Evolutionary conservation across 2,888 invertebrate species (phyloP).

Genomic region (Thecophora atra): DNA sequence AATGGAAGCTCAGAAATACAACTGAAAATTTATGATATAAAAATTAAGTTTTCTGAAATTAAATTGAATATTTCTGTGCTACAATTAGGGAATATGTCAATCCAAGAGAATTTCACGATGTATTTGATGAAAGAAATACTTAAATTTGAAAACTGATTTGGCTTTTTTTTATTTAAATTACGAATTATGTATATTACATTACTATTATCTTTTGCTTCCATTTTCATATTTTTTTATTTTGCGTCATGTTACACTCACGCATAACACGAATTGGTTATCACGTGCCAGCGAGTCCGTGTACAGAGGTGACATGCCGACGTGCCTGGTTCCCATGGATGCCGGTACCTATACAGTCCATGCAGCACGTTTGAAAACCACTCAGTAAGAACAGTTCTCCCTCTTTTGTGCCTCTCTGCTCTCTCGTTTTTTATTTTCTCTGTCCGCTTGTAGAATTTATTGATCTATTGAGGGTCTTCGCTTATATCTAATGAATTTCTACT

Average conservation of each 20-base stretch:
- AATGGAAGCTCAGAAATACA: too few relatives aligned
- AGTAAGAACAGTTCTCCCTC: conserved; percentile 51
- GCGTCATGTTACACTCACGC: conserved; percentile 32
- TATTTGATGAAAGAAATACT: background rate
- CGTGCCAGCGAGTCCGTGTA: conserved; percentile 58
- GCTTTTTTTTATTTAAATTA: background rate
- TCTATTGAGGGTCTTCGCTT: background rate
- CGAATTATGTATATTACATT: background rate
- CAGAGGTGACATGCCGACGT: conserved; percentile 61
- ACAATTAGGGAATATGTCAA: too few relatives aligned
- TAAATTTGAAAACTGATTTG: background rate
- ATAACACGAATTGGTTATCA: conserved; percentile 19
- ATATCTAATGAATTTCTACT: background rate
- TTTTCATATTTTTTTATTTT: conserved; percentile 35
- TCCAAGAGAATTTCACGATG: too few relatives aligned
- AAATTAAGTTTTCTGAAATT: too few relatives aligned
- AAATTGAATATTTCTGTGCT: too few relatives aligned
- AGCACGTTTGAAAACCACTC: conserved; percentile 51
- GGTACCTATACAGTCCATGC: conserved; percentile 48
- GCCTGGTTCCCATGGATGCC: conserved; percentile 47
- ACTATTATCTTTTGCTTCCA: conserved; percentile 37
- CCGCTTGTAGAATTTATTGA: background rate
- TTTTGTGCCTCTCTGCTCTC: too few relatives aligned
- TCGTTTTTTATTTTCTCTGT: too few relatives aligned
- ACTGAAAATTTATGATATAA: too few relatives aligned